These are phyloP conservation scores for Portunus trituberculatus DNA, from an alignment of 1,140 invertebrate species.

Conservation along the genomic window DNA sequence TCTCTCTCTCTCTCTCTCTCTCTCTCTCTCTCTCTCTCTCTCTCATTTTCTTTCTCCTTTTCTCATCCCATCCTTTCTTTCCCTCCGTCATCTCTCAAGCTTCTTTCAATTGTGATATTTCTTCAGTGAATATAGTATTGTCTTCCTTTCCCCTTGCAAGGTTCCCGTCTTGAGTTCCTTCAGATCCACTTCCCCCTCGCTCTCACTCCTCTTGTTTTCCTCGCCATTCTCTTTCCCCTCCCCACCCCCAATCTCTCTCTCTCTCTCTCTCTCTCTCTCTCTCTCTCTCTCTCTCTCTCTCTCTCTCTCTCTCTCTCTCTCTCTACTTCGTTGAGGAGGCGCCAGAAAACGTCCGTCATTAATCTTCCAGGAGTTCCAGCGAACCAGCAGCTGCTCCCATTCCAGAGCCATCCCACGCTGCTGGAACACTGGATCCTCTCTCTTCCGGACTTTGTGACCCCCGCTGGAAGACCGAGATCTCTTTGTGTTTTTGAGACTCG, in stretches of 20 bases:
- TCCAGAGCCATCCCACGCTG: constrained; percentile 45
- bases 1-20: background rate
- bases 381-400: constrained; percentile 66
- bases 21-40: background rate
- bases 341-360: constrained; percentile 71
- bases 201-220: constrained; percentile 28
- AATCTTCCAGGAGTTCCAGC: constrained; percentile 69
- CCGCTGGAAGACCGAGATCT: background rate
- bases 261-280: constrained; percentile 7
- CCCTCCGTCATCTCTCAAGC: background rate
- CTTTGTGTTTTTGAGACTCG: constrained; percentile 12
- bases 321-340: constrained; percentile 66
- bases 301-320: background rate
- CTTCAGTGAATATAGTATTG: background rate
- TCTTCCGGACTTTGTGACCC: constrained; percentile 43
- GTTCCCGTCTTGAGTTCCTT: background rate
- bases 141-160: background rate
- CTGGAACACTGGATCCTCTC: background rate
- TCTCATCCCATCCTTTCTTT: background rate
- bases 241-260: background rate
- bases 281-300: constrained; percentile 35
- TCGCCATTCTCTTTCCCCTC: background rate
- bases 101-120: constrained; percentile 1
- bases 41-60: background rate
- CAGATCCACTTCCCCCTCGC: constrained; percentile 33